Percentiles rank a stretch among this genome's conserved stretches.
Evolutionary conservation across 2,888 invertebrate genomes (phyloP).

Genomic region (Mimas tiliae): DNA sequence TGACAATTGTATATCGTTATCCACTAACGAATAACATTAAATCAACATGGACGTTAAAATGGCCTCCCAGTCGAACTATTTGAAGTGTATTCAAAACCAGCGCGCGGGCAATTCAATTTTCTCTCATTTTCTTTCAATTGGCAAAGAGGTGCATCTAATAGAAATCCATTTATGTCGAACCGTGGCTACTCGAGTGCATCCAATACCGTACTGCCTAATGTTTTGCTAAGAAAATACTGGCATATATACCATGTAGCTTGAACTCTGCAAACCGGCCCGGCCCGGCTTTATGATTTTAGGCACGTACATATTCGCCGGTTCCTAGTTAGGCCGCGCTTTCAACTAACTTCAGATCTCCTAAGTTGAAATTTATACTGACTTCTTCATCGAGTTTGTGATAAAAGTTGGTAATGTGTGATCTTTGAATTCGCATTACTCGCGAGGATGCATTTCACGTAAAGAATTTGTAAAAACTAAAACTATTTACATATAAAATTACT

Average conservation of each 20-base stretch:
- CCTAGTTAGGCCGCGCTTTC: conserved; percentile 30
- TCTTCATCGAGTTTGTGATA: conserved; percentile 10
- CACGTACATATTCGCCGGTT: conserved; percentile 32
- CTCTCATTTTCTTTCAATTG: conserved; percentile 47
- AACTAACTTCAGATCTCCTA: conserved; percentile 31
- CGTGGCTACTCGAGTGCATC: conserved; percentile 45
- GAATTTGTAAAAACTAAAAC: no score
- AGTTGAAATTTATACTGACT: conserved; percentile 33
- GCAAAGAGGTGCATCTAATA: conserved; percentile 55
- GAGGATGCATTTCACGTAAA: not conserved
- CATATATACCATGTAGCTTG: conserved; percentile 22
- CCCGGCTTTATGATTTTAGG: conserved; percentile 37
- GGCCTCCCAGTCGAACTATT: not conserved
- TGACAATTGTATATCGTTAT: no score
- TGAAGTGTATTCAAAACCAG: conserved; percentile 48
- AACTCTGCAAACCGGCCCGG: conserved; percentile 27
- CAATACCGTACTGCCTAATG: conserved; percentile 34
- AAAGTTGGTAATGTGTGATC: conserved; percentile 18
- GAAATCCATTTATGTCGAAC: conserved; percentile 65
- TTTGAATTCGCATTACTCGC: not conserved
- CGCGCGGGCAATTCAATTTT: conserved; percentile 32
- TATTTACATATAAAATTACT: no score
- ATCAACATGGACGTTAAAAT: conserved; percentile 34
- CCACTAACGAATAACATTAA: conserved; percentile 33
- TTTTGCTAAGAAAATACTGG: conserved; percentile 43